Base-by-base conservation (phyloP, 2,888 invertebrate genomes). In the Cerastis rubricosa region DNA sequence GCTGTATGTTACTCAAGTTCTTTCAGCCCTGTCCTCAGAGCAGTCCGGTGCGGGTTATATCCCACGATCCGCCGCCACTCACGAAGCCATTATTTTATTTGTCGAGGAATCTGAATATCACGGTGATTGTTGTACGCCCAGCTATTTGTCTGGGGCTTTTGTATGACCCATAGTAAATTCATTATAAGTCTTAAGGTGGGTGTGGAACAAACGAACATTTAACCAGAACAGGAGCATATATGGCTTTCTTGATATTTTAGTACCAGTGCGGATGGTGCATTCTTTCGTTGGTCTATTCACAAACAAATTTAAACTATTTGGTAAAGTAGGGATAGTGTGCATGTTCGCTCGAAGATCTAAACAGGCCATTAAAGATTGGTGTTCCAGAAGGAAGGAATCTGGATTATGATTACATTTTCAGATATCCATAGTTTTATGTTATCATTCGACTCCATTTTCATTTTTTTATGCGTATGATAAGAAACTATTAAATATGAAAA, bases 41-140 rank as follows among this genome's bases (percentile, higher is more conserved):
- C 57, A 72, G 85, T 88, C 85, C 77, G 65, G 76, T 63, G 43
- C 59, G 67, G 87, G 83, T 47, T 78, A 76, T 78, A 76, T 90
- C 89, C 88, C 90, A 90, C 90, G 91, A 88, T 90, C 90, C 76
- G 51, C 74, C 77, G 80, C 72, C 84, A 71, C 80, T 86, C 91
- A 91, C 90, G 89, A 90, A 73, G 80, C 78, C 86, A 88, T 90
- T 88, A 89, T 84, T 88, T 83, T 74, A 80, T 80, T 81, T 83
- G 83, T 83, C 76, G 83, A 85, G 76, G 80, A 83, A 74, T 81
- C 76, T 75, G 40, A 68, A 82, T 83, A 77, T 78, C 75, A 78
- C 65, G 43, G 70, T 71, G 73, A 86, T 86, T 86, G 78, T 74
- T 77, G 49, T 43, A 74, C 81, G 66, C 74, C 73, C 63, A 78